phyloP scores from a whole-genome alignment of 2,888 invertebrate genomes.

The Drosophila demipolita region DNA sequence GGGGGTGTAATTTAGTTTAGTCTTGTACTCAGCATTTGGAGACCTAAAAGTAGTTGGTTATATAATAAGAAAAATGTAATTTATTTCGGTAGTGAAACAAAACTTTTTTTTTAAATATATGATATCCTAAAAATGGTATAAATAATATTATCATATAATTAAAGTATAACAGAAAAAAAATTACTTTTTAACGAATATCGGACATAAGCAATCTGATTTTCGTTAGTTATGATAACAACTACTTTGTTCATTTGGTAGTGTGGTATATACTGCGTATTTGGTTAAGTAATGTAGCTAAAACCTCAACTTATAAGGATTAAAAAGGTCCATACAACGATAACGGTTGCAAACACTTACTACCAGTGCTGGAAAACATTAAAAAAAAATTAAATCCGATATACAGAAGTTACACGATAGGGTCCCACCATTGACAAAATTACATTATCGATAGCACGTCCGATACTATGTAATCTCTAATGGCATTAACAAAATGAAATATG shows the following conservation, averaged over 20 bases:
- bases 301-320: not conserved
- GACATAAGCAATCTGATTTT: not conserved
- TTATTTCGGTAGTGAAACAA: not conserved
- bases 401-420: not conserved
- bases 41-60: not conserved
- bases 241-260: no score
- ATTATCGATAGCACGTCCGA: not conserved
- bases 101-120: not conserved
- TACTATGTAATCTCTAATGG: not conserved
- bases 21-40: not conserved
- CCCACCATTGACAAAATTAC: not conserved
- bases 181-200: not conserved
- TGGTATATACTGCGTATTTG: no score
- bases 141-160: no score
- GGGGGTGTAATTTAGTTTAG: not conserved
- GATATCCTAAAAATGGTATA: no score
- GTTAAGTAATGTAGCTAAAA: not conserved
- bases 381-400: not conserved
- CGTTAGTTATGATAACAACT: not conserved
- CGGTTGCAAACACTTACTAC: not conserved
- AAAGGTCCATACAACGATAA: not conserved
- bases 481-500: constrained; percentile 49
- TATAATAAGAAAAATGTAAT: accelerated
- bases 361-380: not conserved
- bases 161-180: not conserved